Base-by-base conservation (phyloP, 2,113 vertebrate species). In the Cairina moschata region DNA sequence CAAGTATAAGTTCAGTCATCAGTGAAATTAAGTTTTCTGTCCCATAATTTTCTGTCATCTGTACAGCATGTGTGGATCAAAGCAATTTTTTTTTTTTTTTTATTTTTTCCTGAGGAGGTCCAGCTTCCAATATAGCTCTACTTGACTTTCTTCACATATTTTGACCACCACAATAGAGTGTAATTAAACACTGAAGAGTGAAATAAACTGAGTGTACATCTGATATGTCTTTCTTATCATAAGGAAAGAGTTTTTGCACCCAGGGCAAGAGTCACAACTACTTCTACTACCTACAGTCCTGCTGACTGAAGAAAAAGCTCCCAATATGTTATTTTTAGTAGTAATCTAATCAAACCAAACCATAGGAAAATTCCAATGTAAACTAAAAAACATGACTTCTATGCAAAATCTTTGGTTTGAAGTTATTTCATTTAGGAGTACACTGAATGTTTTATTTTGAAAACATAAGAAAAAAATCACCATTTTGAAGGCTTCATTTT, bases 11-110 rank as follows among this genome's bases (percentile, higher is more conserved):
- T 90, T 85, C 56, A 71, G 77, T 71, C 48, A 88, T 71, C 48
- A 88, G 46, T 65, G 62, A 91, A 90, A 95, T 93, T 55, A 79
- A 85, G 71, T 67, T 91, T 84, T 89, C 69, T 90, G 60, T 87
- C 29, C 26, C 60, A 42, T 52, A 54, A 77, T 79, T 76, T 92
- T 79, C 46, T 73, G 38, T 46, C 68, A 66, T 73, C 18, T 14
- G 77, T 40, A 83, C 3, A 52, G 36, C 73, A 50, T 8, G 48
- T 20, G 17, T 60, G 80, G 73, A 83, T 65, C 59, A 77, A 7
- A 36, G 36, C 32, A 83, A 71, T 48, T 81, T 86, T 80, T 55
- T 93, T n/a, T 86, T 80, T 50, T 93, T 81, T 86, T 77, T 55
- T 95, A 59, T 52, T 78, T 86, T 77, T 55, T 95, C 81, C 83